Base-by-base conservation (phyloP, 2,888 invertebrate species). In the Lasius fuliginosus region DNA sequence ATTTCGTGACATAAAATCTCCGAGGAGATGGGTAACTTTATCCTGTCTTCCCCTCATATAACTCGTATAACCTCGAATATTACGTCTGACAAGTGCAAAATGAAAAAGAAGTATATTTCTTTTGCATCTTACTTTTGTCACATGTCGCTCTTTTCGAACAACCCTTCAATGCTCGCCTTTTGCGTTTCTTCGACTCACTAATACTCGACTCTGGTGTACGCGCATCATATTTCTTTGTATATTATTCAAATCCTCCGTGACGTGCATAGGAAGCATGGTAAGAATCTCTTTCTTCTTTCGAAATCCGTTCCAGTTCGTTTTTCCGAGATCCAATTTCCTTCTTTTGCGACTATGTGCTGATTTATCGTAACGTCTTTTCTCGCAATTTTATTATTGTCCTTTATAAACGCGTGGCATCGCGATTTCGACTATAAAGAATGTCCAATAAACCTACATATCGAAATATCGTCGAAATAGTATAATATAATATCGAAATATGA, bases 1-100 rank as follows among this genome's bases (percentile, higher is more conserved):
- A 53, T 53, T 53, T 71, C 60, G 71, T 36, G 60, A 81, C 79
- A 69, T 81, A 81, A 81, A 81, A 81, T 81, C 79, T 81, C 79
- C 79, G 79, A 81, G 79, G 79, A 81, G 36, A 81, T 81, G 71
- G 71, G 79, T 81, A 81, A 81, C 79, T 81, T 71, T 81, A 81
- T 81, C 71, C 71, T 36, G 60, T 71, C 79, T 81, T 53, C 9
- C 79, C 9, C 79, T 71, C 46, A 60, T 53, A 53, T 71, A 81
- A 81, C 79, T 81, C 71, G 79, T 71, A 71, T 71, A 71, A 71
- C 71, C 71, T 60, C 79, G 79, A 81, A 81, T 81, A 81, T 81
- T 81, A 81, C 71, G 60, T 79, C 46, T 81, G 79, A 81, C 79
- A 71, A 71, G 79, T 42, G 71, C 71, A 81, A 81, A 81, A 81